Conservation (phyloP, 2,888 invertebrate species). For the Adelognathus sp. region DNA sequence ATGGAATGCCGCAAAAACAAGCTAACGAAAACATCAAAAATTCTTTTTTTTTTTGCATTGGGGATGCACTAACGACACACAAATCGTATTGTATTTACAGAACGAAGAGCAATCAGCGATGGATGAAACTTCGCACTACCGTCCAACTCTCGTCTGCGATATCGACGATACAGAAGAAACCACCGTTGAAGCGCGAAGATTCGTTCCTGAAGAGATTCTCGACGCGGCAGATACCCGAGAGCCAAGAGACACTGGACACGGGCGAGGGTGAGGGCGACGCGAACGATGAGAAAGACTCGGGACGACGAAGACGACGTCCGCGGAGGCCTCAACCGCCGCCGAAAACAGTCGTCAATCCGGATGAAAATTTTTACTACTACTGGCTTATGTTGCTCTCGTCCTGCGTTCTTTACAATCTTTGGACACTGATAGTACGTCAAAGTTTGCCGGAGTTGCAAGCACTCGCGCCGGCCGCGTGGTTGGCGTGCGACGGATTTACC, state of each 20-base stretch:
- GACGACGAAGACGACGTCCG: constrained; percentile 84
- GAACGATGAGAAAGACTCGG: constrained; percentile 82
- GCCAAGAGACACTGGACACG: constrained; percentile 91
- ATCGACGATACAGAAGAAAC: constrained; percentile 90
- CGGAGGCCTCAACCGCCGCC: constrained; percentile 88
- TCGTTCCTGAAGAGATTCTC: constrained; percentile 97
- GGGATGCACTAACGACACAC: not conserved
- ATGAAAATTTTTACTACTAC: constrained; percentile 97
- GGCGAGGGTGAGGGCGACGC: constrained; percentile 86
- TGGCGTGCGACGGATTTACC: constrained; percentile 91
- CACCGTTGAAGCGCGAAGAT: constrained; percentile 94
- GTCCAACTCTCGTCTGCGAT: constrained; percentile 95
- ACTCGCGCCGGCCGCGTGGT: constrained; percentile 89
- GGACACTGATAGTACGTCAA: constrained; percentile 97
- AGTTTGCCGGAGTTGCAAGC: constrained; percentile 95
- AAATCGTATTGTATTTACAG: constrained; percentile 81
- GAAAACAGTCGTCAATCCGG: constrained; percentile 94
- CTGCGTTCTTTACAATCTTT: constrained; percentile 96
- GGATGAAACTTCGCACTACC: constrained; percentile 97
- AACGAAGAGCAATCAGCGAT: constrained; percentile 96
- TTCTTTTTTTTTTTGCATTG: not conserved
- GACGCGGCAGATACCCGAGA: constrained; percentile 93
- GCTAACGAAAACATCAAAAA: not conserved
- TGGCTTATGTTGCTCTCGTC: constrained; percentile 95
- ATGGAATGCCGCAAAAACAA: too few species aligned